Evolutionary conservation across 35 echinoderm and acorn worm species (phyloP), one percentile per base, ranked within the genome.

Genomic region (Acanthaster planci): DNA sequence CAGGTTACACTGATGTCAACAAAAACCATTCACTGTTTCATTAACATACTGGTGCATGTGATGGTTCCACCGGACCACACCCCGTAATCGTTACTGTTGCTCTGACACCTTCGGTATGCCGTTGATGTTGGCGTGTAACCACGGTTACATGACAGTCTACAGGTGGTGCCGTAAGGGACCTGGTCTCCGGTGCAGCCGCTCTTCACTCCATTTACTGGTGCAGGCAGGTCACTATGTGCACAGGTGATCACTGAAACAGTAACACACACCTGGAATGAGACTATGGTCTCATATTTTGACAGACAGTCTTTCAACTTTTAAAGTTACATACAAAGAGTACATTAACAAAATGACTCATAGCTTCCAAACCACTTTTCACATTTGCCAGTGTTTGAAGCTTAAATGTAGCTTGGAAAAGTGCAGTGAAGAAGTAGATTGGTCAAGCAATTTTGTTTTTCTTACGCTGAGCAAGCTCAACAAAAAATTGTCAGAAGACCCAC

Each of bases 71-170:
- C 60, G 1, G 60, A 68, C 60, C 60, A 68, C 17, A 68, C 60
- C 23, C 60, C 60, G 8, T 31, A 1, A 27, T 35, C 10, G 34
- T 27, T 35, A 22, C 60, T 68, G 60, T 35, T 8, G 19, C 55
- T 75, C 26, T 60, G 55, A 60, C 57, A 64, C 9, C 26, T 57
- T 16, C 23, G 17, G 29, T 18, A 1, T 39, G 42, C 32, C 5
- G 31, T 22, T 36, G 37, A 67, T 30, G 30, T 40, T 31, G 82
- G 36, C 37, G 55, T 84, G 57, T 84, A 84, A 39, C 82, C 82
- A 27, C 82, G 82, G 59, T 84, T 42, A 68, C 82, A 84, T 60
- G 56, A 29, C 10, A 84, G 60, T 35, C 23, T 60, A 60, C 82
- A 84, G 31, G 16, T 17, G 17, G 59, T 84, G 10, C 82, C 82